Evolutionary conservation across 1,140 invertebrate genomes (phyloP).

Genomic region (Drosophila sp.): DNA sequence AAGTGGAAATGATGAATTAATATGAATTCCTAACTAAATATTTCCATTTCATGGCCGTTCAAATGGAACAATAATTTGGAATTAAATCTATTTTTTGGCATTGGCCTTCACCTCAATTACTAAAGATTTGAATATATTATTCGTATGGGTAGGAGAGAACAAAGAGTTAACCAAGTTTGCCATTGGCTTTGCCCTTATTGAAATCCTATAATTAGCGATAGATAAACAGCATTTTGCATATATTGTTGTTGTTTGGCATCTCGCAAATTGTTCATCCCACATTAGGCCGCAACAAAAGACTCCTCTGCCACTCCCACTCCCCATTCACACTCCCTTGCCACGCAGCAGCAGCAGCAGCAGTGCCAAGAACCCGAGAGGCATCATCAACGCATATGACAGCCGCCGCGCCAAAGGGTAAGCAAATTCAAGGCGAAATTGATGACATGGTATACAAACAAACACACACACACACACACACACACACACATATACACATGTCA

Average conservation of each 20-base stretch:
- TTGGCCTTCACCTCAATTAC: too few relatives aligned
- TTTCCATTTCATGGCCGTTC: too few relatives aligned
- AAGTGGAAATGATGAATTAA: background rate
- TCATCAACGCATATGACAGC: constrained; percentile 46
- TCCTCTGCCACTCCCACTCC: background rate
- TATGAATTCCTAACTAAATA: background rate
- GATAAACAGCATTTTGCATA: constrained; percentile 46
- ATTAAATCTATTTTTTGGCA: too few relatives aligned
- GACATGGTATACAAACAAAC: constrained; percentile 56
- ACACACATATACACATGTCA: constrained; percentile 27
- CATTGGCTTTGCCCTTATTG: background rate
- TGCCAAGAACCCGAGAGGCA: constrained; percentile 21
- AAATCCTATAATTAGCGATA: constrained; percentile 50
- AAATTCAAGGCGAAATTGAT: constrained; percentile 79
- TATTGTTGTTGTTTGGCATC: constrained; percentile 23
- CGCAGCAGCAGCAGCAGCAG: background rate
- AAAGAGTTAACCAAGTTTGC: background rate
- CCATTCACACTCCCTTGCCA: background rate
- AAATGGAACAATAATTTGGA: too few relatives aligned
- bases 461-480: constrained; percentile 25
- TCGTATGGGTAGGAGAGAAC: background rate
- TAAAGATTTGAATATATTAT: too few relatives aligned
- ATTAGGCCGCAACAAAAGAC: constrained; percentile 58
- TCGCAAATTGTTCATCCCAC: constrained; percentile 49
- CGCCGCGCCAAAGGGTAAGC: constrained; percentile 68